phyloP scores from a whole-genome alignment of 2,797 vertebrate genomes.

The Podarcis lilfordi region DNA sequence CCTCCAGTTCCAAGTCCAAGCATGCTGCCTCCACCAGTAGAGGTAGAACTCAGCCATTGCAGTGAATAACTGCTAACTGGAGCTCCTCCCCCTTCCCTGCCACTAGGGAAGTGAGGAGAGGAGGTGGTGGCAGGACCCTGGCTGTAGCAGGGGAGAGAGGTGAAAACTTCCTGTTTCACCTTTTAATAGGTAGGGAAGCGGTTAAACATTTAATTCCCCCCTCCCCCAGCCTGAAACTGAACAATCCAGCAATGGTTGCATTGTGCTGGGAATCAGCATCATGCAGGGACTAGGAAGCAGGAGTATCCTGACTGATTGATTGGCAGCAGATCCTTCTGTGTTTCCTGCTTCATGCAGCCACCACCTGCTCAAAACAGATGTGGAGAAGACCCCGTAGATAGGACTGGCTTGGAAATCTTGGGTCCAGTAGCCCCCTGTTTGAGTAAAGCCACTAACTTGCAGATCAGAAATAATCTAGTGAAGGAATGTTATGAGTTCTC shows the following conservation, averaged over 20 bases:
- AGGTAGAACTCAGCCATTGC: no score
- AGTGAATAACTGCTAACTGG: no score
- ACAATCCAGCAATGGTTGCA: no score
- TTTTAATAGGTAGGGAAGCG: not conserved
- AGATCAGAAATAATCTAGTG: not conserved
- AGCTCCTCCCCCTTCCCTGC: no score
- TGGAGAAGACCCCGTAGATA: not conserved
- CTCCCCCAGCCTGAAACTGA: no score
- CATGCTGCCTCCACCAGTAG: no score
- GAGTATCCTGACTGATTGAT: not conserved
- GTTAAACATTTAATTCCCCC: not conserved
- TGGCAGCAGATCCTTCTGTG: not conserved
- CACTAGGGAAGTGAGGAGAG: no score
- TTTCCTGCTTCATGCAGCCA: not conserved
- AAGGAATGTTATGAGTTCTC: constrained; percentile 1
- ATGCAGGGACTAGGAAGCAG: not conserved
- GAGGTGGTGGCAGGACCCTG: no score
- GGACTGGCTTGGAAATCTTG: not conserved
- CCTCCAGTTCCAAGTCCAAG: no score
- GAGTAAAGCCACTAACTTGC: constrained; percentile 4
- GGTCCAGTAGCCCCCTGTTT: not conserved
- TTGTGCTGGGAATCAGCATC: no score
- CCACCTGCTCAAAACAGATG: constrained; percentile 17
- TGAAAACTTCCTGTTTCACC: no score
- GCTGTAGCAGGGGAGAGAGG: no score